A percentile compares a stretch with the other conserved stretches of the same genome.
These are phyloP conservation scores for Darevskia nairensis DNA, from an alignment of 2,797 vertebrate species.

Conservation along the genomic window DNA sequence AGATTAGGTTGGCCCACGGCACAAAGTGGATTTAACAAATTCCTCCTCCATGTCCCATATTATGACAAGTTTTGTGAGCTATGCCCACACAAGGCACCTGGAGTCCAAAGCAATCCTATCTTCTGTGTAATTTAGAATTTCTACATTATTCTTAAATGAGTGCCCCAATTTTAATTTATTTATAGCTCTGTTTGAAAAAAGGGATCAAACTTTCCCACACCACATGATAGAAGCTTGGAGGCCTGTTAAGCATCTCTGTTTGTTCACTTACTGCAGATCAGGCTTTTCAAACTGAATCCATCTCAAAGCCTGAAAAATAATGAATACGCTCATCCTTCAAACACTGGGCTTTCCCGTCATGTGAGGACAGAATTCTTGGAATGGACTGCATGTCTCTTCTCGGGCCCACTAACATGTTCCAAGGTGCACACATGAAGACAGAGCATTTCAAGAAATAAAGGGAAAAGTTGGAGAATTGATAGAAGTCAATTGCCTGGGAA, in stretches of 20 bases:
- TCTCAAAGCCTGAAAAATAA: neutral
- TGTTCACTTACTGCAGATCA: constrained; percentile 35
- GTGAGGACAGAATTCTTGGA: neutral
- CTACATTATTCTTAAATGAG: neutral
- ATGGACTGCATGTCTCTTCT: constrained; percentile 6
- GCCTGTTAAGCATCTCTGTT: neutral
- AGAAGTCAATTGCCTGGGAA: constrained; percentile 1
- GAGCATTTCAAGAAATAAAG: neutral
- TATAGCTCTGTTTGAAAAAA: neutral
- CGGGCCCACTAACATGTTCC: constrained; percentile 2
- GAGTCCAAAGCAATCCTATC: neutral
- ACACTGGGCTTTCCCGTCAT: neutral
- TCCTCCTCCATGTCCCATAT: no score
- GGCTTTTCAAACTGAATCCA: neutral
- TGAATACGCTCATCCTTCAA: neutral
- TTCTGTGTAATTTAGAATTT: neutral
- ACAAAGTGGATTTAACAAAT: no score
- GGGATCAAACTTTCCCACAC: constrained; percentile 51
- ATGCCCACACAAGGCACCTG: neutral
- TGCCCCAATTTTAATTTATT: neutral
- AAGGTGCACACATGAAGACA: neutral
- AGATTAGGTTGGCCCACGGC: no score
- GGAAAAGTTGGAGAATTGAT: neutral
- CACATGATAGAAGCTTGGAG: constrained; percentile 30
- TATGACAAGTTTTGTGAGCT: neutral